Base-by-base conservation (phyloP, 2,888 invertebrate genomes). In the Pseudolycoriella hygida region DNA sequence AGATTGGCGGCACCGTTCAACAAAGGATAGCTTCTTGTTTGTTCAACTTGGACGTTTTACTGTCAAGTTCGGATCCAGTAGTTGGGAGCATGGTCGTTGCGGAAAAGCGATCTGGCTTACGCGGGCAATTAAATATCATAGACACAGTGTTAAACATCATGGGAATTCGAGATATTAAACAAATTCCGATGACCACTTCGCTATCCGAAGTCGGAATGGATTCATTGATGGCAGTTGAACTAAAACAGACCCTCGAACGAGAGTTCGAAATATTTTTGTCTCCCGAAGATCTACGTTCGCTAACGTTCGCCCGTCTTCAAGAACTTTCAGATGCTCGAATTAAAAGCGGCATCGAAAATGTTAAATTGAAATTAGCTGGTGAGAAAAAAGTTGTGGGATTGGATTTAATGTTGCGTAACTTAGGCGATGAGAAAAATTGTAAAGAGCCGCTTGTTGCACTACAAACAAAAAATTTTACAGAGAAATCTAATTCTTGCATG, bases 141-240 rank as follows among this genome's bases (percentile, higher is more conserved):
- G 81, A 83, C 51, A 74, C 82, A 18, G 79, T 86, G 2, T 71
- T 78, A 46, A 73, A 76, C 54, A 75, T 79, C 41, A 72, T 77
- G 71, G 73, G 76, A 52, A 70, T 80, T 50, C 70, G 74, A 53
- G 80, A 81, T 56, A 60, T 76, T 57, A 84, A 79, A 62, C 74
- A 73, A 0, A 73, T 78, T 1, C 80, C 81, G 40, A 71, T 74
- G 49, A 76, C 78, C 55, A 73, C 78, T 1, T 76, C 80, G 0
- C 67, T 97, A 2, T 85, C 88, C 2, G 94, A 96, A 60, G 68
- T 97, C 50, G 96, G 96, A 31, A 85, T 97, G 79, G 94, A 97
- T 67, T 94, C 94, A 2, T 78, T 96, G 70, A 94, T 92, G 89
- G 89, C 88, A 0, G 88, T 93, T 0, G 94, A 97, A 66, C 89